phyloP scores from a whole-genome alignment of 2,888 invertebrate genomes.

The Drosophila recens region DNA sequence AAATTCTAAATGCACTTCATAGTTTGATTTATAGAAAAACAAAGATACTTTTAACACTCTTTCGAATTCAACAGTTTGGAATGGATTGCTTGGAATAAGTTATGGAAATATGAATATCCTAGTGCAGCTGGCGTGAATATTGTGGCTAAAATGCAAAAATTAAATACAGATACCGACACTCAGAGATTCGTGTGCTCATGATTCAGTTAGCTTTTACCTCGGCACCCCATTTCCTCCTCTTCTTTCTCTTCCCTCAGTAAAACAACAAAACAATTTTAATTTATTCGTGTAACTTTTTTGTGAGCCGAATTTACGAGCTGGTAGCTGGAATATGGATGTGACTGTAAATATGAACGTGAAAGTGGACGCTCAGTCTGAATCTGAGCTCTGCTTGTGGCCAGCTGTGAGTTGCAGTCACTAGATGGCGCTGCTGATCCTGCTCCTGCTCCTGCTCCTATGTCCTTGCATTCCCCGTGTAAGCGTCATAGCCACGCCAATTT shows the following conservation, averaged over 20 bases:
- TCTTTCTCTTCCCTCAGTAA: slow-evolving; percentile 15
- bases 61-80: slow-evolving; percentile 2
- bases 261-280: slow-evolving; percentile 70
- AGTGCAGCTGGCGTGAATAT: slow-evolving; percentile 61
- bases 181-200: slow-evolving; percentile 12
- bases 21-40: neutral
- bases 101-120: slow-evolving; percentile 57
- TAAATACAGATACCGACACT: slow-evolving; percentile 66
- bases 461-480: slow-evolving; percentile 56
- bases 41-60: neutral
- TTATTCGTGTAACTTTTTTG: slow-evolving; percentile 73
- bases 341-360: slow-evolving; percentile 5
- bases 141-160: slow-evolving; percentile 61
- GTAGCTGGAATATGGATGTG: slow-evolving; percentile 10
- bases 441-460: slow-evolving; percentile 21
- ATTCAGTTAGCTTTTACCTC: slow-evolving; percentile 11
- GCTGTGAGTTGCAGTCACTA: slow-evolving; percentile 37
- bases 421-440: slow-evolving; percentile 48
- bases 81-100: slow-evolving; percentile 19
- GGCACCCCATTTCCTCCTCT: slow-evolving; percentile 14
- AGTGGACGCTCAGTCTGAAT: slow-evolving; percentile 25
- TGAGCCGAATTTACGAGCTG: slow-evolving; percentile 71
- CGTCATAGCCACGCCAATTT: slow-evolving; percentile 81
- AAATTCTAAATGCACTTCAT: too few species aligned
- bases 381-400: slow-evolving; percentile 58